phyloP scores from a whole-genome alignment of 2,113 vertebrate genomes.

The Hippocampus comes region DNA sequence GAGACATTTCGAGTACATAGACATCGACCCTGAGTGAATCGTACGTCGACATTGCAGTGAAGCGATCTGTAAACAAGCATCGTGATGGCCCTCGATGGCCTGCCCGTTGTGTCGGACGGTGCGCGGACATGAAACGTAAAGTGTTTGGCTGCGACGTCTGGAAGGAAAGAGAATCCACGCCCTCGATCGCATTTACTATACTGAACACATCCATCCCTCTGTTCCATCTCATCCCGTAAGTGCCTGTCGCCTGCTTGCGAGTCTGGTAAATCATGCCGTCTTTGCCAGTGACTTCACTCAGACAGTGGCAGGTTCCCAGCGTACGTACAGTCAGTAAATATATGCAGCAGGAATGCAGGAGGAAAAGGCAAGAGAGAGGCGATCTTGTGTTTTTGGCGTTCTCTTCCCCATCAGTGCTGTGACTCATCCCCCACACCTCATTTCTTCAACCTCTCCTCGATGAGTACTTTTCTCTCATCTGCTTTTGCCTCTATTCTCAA shows the following conservation, averaged over 20 bases:
- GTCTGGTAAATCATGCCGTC: conserved; percentile 67
- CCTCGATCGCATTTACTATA: conserved; percentile 63
- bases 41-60: too few species aligned
- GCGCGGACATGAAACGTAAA: not conserved
- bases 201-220: conserved; percentile 65
- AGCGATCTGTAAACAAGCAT: too few species aligned
- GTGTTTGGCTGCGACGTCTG: conserved; percentile 50
- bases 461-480: conserved; percentile 60
- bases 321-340: conserved; percentile 25
- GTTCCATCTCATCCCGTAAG: conserved; percentile 66
- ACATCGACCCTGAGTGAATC: too few species aligned
- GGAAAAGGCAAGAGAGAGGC: conserved; percentile 37
- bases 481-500: conserved; percentile 51
- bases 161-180: conserved; percentile 59
- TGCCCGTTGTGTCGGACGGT: too few species aligned
- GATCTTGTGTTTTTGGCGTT: conserved; percentile 52
- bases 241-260: conserved; percentile 59
- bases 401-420: conserved; percentile 54
- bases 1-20: too few species aligned
- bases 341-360: conserved; percentile 40
- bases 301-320: conserved; percentile 42
- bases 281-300: conserved; percentile 64
- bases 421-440: conserved; percentile 53
- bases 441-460: conserved; percentile 56
- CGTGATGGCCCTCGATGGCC: too few species aligned